Evolutionary conservation across 2,797 vertebrate genomes (phyloP), one percentile per base, ranked within the genome.

Genomic region (Rousettus madagascariensis): DNA sequence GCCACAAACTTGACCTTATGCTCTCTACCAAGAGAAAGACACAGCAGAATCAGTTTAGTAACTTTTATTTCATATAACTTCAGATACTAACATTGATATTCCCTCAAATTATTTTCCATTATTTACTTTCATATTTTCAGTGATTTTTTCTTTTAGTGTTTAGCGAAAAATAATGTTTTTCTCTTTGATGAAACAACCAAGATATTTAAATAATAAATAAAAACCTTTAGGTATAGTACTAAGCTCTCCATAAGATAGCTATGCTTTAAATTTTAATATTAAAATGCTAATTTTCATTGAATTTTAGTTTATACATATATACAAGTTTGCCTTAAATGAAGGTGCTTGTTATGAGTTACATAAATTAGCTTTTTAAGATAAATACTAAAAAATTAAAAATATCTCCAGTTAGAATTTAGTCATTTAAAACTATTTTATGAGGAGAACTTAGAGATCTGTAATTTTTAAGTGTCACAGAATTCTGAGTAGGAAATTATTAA

Each of bases 141-240:
- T 85, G 41, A 69, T 61, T 90, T 97, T 89, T 90, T 59, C 53
- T 86, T 71, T 94, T 95, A 97, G 91, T 79, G 3, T 59, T 89
- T 74, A 91, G 91, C 30, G 38, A 53, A 93, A 94, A 95, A 85
- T 92, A 95, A 85, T 93, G 53, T 95, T 79, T 93, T 96, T 82
- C 74, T 84, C 88, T 95, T 96, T 95, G 86, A 96, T 49, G 94
- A 96, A 97, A 59, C n/a, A 97, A 96, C 79, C 89, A 78, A 94
- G 46, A 77, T 88, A 92, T 63, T 55, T 82, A 95, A 71, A 80
- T 92, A 55, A 74, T 78, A 92, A 91, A 80, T 57, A 65, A 96
- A 96, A 84, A 96, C 36, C 24, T 93, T 88, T 57, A 97, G 72
- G 80, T 95, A 95, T 91, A 84, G 96, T 91, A 90, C 15, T 53